These are phyloP conservation scores for Teleopsis dalmanni DNA, from an alignment of 1,140 invertebrate genomes.

Conservation along the genomic window DNA sequence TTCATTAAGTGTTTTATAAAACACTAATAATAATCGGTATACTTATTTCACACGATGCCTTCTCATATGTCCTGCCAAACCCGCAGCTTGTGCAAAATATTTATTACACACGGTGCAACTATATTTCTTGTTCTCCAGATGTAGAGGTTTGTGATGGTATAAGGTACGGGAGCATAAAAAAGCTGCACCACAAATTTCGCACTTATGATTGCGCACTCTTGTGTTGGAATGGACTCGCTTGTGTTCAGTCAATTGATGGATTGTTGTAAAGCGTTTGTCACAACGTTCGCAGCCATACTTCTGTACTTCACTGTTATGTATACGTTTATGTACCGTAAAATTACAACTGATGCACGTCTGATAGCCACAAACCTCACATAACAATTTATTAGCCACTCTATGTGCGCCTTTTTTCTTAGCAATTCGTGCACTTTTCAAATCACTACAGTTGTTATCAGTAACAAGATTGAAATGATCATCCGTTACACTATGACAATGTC, in stretches of 20 bases:
- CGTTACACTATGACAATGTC: no score
- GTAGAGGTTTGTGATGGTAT: slow-evolving; percentile 37
- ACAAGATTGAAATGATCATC: no score
- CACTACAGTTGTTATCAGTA: no score
- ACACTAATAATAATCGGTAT: background rate
- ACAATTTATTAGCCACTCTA: no score
- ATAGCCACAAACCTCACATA: slow-evolving; percentile 37
- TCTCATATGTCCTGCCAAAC: slow-evolving; percentile 39
- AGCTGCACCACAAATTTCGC: slow-evolving; percentile 62
- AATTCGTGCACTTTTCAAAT: no score
- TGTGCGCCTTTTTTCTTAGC: no score
- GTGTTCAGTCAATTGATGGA: slow-evolving; percentile 29
- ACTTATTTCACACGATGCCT: slow-evolving; percentile 38
- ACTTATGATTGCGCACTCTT: slow-evolving; percentile 71
- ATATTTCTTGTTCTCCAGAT: slow-evolving; percentile 31
- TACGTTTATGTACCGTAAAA: slow-evolving; percentile 72
- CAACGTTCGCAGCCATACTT: slow-evolving; percentile 68
- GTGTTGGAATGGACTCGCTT: slow-evolving; percentile 76
- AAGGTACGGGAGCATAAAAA: slow-evolving; percentile 76
- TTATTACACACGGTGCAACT: slow-evolving; percentile 36
- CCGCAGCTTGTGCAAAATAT: slow-evolving; percentile 37
- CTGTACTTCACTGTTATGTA: slow-evolving; percentile 75
- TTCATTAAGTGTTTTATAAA: background rate
- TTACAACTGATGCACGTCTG: slow-evolving; percentile 69
- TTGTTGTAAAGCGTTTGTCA: slow-evolving; percentile 68